A percentile compares a stretch with the other conserved stretches of the same genome.
phyloP scores from a whole-genome alignment of 2,888 invertebrate species.

The Andrena bicolor region DNA sequence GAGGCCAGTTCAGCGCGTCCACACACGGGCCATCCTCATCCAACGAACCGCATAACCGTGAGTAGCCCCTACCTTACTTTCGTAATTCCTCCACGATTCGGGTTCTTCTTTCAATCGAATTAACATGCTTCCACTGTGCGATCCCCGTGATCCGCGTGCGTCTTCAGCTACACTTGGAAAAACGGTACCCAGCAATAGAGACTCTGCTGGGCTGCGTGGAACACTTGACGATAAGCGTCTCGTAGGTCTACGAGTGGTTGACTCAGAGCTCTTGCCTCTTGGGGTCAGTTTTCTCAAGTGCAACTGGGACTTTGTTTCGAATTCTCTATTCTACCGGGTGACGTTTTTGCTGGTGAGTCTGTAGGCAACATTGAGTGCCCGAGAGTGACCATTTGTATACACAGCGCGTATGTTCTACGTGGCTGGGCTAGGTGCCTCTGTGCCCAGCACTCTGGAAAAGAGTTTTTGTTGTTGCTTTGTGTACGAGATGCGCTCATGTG shows the following conservation, averaged over 20 bases:
- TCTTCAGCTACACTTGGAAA: not conserved
- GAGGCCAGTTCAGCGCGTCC: slow-evolving; percentile 5
- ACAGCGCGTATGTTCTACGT: not conserved
- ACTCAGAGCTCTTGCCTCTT: not conserved
- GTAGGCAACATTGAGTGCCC: not conserved
- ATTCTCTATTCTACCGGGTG: not conserved
- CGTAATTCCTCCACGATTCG: not conserved
- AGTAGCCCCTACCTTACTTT: slow-evolving; percentile 22
- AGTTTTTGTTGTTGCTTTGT: not conserved
- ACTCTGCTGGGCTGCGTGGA: not conserved
- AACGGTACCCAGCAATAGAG: not conserved
- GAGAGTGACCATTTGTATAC: not conserved
- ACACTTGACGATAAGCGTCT: not conserved
- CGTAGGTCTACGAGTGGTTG: not conserved
- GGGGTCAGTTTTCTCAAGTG: not conserved
- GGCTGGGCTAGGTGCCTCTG: not conserved
- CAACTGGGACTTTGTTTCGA: not conserved
- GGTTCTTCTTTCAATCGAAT: not conserved
- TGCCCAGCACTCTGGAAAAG: not conserved
- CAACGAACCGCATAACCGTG: slow-evolving; percentile 21
- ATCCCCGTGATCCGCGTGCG: not conserved
- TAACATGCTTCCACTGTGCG: not conserved
- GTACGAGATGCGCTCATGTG: not conserved
- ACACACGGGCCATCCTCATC: not conserved
- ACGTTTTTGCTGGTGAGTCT: not conserved